Percentiles rank a stretch among this genome's conserved stretches.
phyloP scores from a whole-genome alignment of 1,140 invertebrate genomes.

The Anagrus nilaparvatae region DNA sequence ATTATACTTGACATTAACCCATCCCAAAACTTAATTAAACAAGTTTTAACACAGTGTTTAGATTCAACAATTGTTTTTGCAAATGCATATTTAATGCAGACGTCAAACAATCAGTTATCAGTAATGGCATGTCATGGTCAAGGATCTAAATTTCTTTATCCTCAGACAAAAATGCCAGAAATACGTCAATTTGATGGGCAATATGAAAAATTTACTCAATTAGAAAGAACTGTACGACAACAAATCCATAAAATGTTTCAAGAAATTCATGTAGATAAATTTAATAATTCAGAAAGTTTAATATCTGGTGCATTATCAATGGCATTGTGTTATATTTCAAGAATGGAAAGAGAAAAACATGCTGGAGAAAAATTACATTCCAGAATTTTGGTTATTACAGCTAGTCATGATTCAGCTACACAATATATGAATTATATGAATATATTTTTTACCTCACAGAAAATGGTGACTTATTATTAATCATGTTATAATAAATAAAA shows the following conservation, averaged over 20 bases:
- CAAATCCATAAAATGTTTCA: slow-evolving; percentile 51
- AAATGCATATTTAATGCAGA: slow-evolving; percentile 87
- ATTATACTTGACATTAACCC: slow-evolving; percentile 83
- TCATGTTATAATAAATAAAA: slow-evolving; percentile 6
- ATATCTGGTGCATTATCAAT: slow-evolving; percentile 79
- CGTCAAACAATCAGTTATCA: slow-evolving; percentile 74
- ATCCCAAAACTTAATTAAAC: slow-evolving; percentile 61
- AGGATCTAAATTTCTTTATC: slow-evolving; percentile 75
- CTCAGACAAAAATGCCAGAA: slow-evolving; percentile 55
- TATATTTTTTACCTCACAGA: slow-evolving; percentile 91
- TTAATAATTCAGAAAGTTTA: slow-evolving; percentile 45
- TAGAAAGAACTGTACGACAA: slow-evolving; percentile 69
- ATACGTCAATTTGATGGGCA: slow-evolving; percentile 77
- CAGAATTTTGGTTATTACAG: slow-evolving; percentile 75
- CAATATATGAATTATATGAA: slow-evolving; percentile 99
- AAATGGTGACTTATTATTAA: no score
- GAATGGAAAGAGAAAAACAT: slow-evolving; percentile 51
- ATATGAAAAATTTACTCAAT: slow-evolving; percentile 79
- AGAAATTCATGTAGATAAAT: slow-evolving; percentile 29
- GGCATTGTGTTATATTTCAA: slow-evolving; percentile 77
- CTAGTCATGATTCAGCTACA: slow-evolving; percentile 79
- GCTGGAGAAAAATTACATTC: slow-evolving; percentile 60
- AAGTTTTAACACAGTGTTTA: slow-evolving; percentile 67
- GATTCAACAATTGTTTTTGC: slow-evolving; percentile 82
- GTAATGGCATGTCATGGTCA: slow-evolving; percentile 79